Evolutionary conservation across 2,113 vertebrate genomes (phyloP).

Genomic region (Coptodon rendalli): DNA sequence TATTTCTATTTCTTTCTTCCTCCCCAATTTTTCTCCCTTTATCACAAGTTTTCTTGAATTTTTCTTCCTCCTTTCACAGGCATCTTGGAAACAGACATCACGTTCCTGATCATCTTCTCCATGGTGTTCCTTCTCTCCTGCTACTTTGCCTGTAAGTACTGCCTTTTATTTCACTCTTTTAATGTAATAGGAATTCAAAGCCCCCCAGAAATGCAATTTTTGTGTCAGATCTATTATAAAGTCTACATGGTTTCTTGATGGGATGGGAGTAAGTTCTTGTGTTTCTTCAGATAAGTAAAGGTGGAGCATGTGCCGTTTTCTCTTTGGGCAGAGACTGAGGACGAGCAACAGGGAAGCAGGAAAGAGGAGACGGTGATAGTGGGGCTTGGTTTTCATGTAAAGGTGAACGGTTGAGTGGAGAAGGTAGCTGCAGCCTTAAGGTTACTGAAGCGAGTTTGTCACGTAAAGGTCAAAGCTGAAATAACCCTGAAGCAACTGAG

Average conservation of each 20-base stretch:
- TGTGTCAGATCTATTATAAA: constrained; percentile 9
- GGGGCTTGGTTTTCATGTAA: background rate
- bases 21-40: background rate
- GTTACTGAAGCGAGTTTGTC: constrained; percentile 13
- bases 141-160: constrained; percentile 87
- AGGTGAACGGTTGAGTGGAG: constrained; percentile 26
- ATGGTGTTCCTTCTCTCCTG: constrained; percentile 84
- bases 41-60: background rate
- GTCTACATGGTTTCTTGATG: constrained; percentile 44
- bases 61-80: constrained; percentile 58
- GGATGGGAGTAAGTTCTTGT: constrained; percentile 42
- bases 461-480: constrained; percentile 9
- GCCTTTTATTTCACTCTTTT: background rate
- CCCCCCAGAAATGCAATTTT: background rate
- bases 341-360: background rate
- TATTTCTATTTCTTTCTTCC: background rate
- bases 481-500: background rate
- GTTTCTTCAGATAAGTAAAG: constrained; percentile 35
- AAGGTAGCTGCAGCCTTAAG: background rate
- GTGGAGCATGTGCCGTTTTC: background rate
- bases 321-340: background rate
- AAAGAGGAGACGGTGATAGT: background rate
- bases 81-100: constrained; percentile 90
- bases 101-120: constrained; percentile 85
- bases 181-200: background rate